phyloP scores from a whole-genome alignment of 2,888 invertebrate genomes.

The Stegana nigrithorax region DNA sequence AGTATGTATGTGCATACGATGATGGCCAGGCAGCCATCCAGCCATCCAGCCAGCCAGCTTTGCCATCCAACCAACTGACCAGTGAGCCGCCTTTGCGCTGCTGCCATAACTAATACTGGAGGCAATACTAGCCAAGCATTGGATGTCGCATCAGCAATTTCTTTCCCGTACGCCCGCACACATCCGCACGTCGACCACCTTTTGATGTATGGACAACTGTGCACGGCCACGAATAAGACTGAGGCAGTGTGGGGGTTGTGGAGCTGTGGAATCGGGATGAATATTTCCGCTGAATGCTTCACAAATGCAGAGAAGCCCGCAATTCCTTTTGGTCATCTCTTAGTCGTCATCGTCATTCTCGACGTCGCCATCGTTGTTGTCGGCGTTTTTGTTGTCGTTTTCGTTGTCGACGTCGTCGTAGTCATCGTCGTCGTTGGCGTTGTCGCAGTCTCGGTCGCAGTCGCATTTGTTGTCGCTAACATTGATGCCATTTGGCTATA shows the following conservation, averaged over 20 bases:
- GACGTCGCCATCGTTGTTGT: constrained; percentile 19
- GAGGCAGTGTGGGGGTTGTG: constrained; percentile 38
- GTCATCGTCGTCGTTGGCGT: constrained; percentile 42
- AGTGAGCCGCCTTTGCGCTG: constrained; percentile 41
- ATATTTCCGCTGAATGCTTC: constrained; percentile 60
- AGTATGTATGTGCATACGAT: constrained; percentile 18
- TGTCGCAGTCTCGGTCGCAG: constrained; percentile 35
- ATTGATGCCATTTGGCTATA: constrained; percentile 40
- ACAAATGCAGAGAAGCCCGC: constrained; percentile 53
- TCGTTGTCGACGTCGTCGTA: constrained; percentile 16
- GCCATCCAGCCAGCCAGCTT: constrained; percentile 8
- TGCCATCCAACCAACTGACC: background rate
- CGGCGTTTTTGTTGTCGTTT: background rate
- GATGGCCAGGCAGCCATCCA: constrained; percentile 30
- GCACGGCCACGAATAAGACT: constrained; percentile 27
- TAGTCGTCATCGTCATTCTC: constrained; percentile 43
- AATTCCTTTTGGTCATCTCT: constrained; percentile 60
- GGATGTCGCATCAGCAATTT: constrained; percentile 62
- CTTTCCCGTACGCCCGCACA: constrained; percentile 36
- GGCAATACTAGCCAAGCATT: constrained; percentile 48
- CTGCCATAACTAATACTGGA: constrained; percentile 52
- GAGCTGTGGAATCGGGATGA: constrained; percentile 49
- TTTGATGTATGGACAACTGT: constrained; percentile 42
- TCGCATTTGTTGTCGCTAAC: constrained; percentile 48
- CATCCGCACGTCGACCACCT: constrained; percentile 32